Base-by-base conservation (phyloP, 1,140 invertebrate genomes). In the Meloidogyne chitwoodi region DNA sequence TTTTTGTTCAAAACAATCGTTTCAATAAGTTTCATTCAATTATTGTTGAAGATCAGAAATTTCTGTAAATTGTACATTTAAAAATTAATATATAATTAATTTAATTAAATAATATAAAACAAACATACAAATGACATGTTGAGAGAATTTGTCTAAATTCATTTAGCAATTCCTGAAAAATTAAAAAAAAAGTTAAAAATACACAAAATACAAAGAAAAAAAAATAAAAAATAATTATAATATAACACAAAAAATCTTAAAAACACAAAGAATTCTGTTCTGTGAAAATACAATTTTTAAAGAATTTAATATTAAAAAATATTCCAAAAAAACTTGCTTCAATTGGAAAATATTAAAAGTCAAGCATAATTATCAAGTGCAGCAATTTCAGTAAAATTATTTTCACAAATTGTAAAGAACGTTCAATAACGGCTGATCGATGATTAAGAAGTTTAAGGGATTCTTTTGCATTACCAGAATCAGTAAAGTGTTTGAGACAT, bases 391-490 rank as follows among this genome's bases (percentile, higher is more conserved):
- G 5, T 56, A 22, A 56, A 56, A 56, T 56, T 56, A 22, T n/a
- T 56, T 56, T 56, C 48, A 56, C 48, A 56, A 22, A 56, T 56
- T n/a, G 48, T 56, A 82, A 61, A 72, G 76, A 48, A 44, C 79
- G 66, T 69, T 78, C 56, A 77, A 71, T 69, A 75, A 29, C 11
- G 27, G 41, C 16, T 29, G 41, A 63, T 81, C 81, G 6, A 81
- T 70, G 10, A 19, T n/a, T 64, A 31, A 38, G 26, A 34, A 56
- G 31, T 38, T 86, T 90, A 80, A 66, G 84, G 78, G 76, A 91
- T 56, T 56, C 19, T 56, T 56, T 56, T 56, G 48, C 48, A 56
- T 56, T 56, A n/a, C 48, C 48, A 56, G 48, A 56, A 56, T 56
- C 48, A n/a, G 19, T 56, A n/a, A n/a, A 56, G n/a, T 56, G 48